Conservation (phyloP, 1,140 invertebrate species). For the Elymnias hypermnestra region DNA sequence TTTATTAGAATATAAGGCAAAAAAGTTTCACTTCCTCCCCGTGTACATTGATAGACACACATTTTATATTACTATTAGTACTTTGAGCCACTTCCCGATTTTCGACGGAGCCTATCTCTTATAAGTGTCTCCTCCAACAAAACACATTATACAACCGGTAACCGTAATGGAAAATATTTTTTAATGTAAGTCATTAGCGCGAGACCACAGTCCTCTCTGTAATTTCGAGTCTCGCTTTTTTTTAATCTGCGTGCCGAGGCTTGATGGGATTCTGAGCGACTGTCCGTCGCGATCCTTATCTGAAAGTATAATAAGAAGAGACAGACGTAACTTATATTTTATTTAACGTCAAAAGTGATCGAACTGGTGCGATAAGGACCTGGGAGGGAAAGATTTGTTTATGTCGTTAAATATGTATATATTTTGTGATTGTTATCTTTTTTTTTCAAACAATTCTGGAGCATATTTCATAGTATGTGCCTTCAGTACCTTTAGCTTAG, state of each 20-base stretch:
- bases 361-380: constrained; percentile 58
- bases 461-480: constrained; percentile 4
- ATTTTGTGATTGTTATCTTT: constrained; percentile 34
- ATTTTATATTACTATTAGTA: no score
- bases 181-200: constrained; percentile 70
- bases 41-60: no score
- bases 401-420: constrained; percentile 63
- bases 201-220: constrained; percentile 54
- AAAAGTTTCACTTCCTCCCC: no score
- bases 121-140: constrained; percentile 31
- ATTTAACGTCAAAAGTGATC: constrained; percentile 72
- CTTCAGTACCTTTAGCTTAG: background rate
- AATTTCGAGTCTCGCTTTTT: constrained; percentile 63
- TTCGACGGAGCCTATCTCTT: no score
- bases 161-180: constrained; percentile 67
- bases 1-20: no score
- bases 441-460: constrained; percentile 20
- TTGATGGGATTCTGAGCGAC: constrained; percentile 68
- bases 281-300: constrained; percentile 71
- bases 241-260: constrained; percentile 48
- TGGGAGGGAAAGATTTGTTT: constrained; percentile 59
- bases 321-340: constrained; percentile 74
- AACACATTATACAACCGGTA: constrained; percentile 49
- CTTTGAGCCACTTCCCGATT: no score
- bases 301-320: constrained; percentile 66